Evolutionary conservation across 2,797 vertebrate genomes (phyloP), one percentile per base, ranked within the genome.

Genomic region (Typhlichthys eigenmanni): DNA sequence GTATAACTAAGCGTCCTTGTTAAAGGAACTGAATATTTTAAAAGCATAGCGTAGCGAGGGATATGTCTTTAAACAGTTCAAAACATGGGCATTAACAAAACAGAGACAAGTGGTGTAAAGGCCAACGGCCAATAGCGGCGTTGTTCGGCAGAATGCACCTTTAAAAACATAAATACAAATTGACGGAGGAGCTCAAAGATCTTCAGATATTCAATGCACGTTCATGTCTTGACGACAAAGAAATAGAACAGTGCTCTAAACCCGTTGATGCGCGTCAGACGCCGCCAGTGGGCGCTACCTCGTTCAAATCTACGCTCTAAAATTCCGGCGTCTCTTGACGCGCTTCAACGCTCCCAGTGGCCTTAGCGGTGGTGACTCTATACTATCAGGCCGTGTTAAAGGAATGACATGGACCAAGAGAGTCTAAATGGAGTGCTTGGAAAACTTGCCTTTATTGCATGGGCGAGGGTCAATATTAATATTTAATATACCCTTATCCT

Each of bases 381-480:
- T 64, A 52, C 68, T 32, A 48, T 16, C 17, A 16, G 32, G 61
- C n/a, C 34, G 62, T 53, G 53, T 58, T 65, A 80, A 72, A 64
- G 34, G 47, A 71, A 73, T 61, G 24, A 73, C 72, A 66, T 55
- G 49, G 58, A 56, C 70, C 17, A 43, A 56, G 67, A 10, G 13
- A 32, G 45, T 13, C 2, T 77, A 66, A 81, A 77, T 72, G 59
- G 54, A 81, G 61, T 75, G 70, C 55, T 62, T 34, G 14, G 54
- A 78, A 68, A 69, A 69, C 56, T 57, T 56, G 58, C 29, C 60
- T 80, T 81, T 82, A 79, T 70, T 75, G 68, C 64, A 72, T 82
- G 71, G 76, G 69, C 45, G 62, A 74, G 69, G 62, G 70, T 62
- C 55, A 29, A 63, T 51, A 76, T 76, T 78, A 81, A 84, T 74